Evolutionary conservation across 2,113 vertebrate genomes (phyloP).

Genomic region (Merops nubicus): DNA sequence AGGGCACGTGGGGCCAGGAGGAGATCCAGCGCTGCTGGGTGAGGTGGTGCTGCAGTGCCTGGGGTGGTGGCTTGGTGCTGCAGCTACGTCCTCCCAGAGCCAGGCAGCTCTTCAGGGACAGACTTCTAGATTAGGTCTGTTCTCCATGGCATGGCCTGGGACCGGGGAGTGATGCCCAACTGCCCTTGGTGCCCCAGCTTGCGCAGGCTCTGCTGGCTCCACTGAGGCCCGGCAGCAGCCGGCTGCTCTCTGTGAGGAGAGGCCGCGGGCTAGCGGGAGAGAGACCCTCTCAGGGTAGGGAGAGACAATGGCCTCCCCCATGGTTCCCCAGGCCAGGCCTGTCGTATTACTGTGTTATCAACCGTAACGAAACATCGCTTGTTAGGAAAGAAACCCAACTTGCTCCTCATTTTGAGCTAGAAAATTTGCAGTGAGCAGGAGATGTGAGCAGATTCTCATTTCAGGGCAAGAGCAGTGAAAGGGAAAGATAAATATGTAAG

Average conservation of each 20-base stretch:
- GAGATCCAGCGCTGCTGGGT: not conserved
- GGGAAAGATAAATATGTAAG: rapidly evolving
- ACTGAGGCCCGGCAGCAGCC: rapidly evolving
- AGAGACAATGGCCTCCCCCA: rapidly evolving
- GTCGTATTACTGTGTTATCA: not conserved
- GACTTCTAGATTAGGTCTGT: not conserved
- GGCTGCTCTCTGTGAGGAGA: not conserved
- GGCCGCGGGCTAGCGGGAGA: rapidly evolving
- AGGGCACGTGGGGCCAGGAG: not conserved
- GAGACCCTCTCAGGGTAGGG: not conserved
- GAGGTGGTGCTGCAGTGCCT: not conserved
- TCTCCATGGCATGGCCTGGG: rapidly evolving
- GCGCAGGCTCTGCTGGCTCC: rapidly evolving
- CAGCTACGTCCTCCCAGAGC: not conserved
- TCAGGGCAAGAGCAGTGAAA: not conserved
- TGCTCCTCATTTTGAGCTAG: not conserved
- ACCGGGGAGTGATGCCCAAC: rapidly evolving
- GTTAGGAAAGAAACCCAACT: not conserved
- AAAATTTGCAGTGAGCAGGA: not conserved
- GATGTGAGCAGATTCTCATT: not conserved
- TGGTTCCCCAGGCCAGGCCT: not conserved
- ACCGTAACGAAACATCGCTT: not conserved
- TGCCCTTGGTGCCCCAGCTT: not conserved
- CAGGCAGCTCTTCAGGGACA: not conserved
- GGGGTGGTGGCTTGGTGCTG: rapidly evolving